Percentiles rank a stretch among this genome's conserved stretches.
These are phyloP conservation scores for Notothenia coriiceps DNA, from an alignment of 2,113 vertebrate genomes.

Conservation along the genomic window DNA sequence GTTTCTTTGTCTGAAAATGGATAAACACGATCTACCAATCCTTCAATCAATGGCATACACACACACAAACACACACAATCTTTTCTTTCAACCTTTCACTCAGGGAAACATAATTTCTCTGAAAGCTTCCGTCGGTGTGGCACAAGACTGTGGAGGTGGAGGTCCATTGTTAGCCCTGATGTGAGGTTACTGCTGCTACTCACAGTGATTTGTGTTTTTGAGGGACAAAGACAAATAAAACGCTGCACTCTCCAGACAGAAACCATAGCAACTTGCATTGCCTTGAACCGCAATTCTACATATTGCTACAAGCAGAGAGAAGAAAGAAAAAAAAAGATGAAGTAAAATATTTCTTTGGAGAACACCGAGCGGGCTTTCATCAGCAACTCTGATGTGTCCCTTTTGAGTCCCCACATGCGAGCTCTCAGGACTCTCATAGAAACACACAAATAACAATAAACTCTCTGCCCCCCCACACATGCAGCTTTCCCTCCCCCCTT, in stretches of 20 bases:
- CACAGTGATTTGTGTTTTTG: slow-evolving; percentile 57
- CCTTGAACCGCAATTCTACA: slow-evolving; percentile 73
- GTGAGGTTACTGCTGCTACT: slow-evolving; percentile 55
- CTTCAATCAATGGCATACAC: not conserved
- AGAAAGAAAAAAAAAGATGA: slow-evolving; percentile 11
- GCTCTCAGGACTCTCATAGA: slow-evolving; percentile 57
- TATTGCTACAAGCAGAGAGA: slow-evolving; percentile 52
- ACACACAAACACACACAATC: not conserved
- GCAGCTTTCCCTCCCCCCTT: slow-evolving; percentile 3
- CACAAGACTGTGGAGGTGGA: slow-evolving; percentile 72
- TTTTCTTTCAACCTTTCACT: slow-evolving; percentile 8
- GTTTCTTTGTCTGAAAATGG: no score
- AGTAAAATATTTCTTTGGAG: slow-evolving; percentile 52
- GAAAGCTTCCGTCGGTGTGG: slow-evolving; percentile 57
- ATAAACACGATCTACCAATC: no score
- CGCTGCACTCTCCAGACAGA: slow-evolving; percentile 58
- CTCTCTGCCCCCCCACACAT: slow-evolving; percentile 23
- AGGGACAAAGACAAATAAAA: slow-evolving; percentile 65
- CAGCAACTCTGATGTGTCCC: slow-evolving; percentile 57
- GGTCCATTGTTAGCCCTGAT: slow-evolving; percentile 61
- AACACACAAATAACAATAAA: slow-evolving; percentile 48
- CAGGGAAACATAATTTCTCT: slow-evolving; percentile 35
- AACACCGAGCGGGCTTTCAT: slow-evolving; percentile 55
- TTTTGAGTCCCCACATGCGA: slow-evolving; percentile 63
- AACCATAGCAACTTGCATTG: slow-evolving; percentile 74